Base-by-base conservation (phyloP, 2,888 invertebrate genomes). In the Caenorhabditis auriculariae region DNA sequence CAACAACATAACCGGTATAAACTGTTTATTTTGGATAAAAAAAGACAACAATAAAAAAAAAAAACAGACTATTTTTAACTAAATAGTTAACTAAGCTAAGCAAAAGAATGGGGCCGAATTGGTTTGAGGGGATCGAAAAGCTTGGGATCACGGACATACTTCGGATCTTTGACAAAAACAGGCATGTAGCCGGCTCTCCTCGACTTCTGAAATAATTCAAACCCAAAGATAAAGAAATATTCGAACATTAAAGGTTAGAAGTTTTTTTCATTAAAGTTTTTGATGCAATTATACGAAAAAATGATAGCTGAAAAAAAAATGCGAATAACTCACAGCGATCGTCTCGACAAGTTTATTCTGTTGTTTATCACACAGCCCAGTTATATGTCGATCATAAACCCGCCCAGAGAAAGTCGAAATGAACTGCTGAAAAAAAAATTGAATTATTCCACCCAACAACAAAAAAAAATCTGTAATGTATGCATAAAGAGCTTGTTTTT, bases 331-430 rank as follows among this genome's bases (percentile, higher is more conserved):
- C 23, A 60, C 56, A 28, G 65, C 49, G 28, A 65, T 65, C 5
- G 60, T 57, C 26, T 60, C 54, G 2, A 61, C 32, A 9, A 70
- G 58, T 41, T 68, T 69, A 19, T 75, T 61, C 42, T 80, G 75
- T 49, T 80, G 80, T 27, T 66, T 66, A 29, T 72, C 69, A 59
- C 96, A 98, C 41, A 98, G 86, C 0, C 96, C 93, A 4, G 96
- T 98, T 39, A 96, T 90, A 77, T 95, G 91, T 52, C 89, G 87
- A 0, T 91, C 91, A 82, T 94, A 96, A 62, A 94, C 88, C 68
- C 89, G 87, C 0, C 96, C 96, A 0, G 96, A 95, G 81, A 90
- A 92, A 0, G 91, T 89, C 29, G 95, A 96, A 80, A 95, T 90
- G 83, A 98, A 98, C 66, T 80, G 80, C 69, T 71, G 57, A 17